A percentile compares a stretch with the other conserved stretches of the same genome.
phyloP scores from a whole-genome alignment of 1,140 invertebrate species.

The Lucilia sericata region DNA sequence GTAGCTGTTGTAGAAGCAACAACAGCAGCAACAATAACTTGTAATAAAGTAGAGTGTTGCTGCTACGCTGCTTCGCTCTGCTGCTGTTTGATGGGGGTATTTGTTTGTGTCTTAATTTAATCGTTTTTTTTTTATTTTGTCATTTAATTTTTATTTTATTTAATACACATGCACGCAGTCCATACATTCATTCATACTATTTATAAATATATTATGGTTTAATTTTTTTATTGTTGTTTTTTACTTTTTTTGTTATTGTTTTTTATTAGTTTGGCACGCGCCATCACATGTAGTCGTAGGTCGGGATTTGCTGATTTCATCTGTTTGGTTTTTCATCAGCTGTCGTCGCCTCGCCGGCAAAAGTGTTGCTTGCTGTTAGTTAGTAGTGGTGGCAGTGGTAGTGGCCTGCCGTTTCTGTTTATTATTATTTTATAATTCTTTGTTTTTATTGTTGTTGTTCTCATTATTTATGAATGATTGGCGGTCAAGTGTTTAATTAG shows the following conservation, averaged over 20 bases:
- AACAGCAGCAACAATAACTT: neutral
- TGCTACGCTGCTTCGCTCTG: neutral
- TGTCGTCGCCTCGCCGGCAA: neutral
- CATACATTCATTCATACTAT: neutral
- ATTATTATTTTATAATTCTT: conserved; percentile 27
- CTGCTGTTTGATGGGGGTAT: neutral
- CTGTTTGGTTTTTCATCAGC: conserved; percentile 33
- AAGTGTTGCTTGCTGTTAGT: conserved; percentile 12
- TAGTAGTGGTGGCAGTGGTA: conserved; percentile 22
- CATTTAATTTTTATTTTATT: conserved; percentile 36
- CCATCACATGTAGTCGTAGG: conserved; percentile 41
- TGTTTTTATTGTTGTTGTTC: neutral
- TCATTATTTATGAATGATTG: conserved; percentile 9
- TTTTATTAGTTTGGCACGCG: conserved; percentile 42
- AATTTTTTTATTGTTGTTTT: neutral
- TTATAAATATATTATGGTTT: conserved; percentile 13
- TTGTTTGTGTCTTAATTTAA: conserved; percentile 32
- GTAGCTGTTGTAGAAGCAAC: neutral
- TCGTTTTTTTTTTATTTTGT: conserved; percentile 38
- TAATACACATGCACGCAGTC: neutral
- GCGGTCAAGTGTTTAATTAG: conserved; percentile 23
- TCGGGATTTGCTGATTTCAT: conserved; percentile 41
- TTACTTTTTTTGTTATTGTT: conserved; percentile 24
- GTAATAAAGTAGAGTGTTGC: neutral
- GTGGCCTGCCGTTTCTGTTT: neutral